A percentile compares a stretch with the other conserved stretches of the same genome.
phyloP scores from a whole-genome alignment of 1,140 invertebrate genomes.

The Alviniconcha marisindica region DNA sequence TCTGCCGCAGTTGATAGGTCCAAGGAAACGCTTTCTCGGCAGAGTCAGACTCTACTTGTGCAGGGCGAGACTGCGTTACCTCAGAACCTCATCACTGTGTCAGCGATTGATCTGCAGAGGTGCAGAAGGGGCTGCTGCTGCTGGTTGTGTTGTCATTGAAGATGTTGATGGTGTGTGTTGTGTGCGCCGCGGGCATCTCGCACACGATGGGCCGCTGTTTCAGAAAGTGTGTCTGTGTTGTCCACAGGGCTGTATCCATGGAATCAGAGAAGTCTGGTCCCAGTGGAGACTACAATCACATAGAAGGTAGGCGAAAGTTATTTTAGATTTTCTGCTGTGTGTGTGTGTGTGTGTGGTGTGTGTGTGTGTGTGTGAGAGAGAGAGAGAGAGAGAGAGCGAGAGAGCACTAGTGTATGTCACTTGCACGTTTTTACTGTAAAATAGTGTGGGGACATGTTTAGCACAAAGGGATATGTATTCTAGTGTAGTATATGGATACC shows the following conservation, averaged over 20 bases:
- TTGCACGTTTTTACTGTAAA: too few relatives aligned
- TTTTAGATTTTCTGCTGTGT: neutral
- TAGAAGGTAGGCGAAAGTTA: slow-evolving; percentile 66
- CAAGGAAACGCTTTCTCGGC: neutral
- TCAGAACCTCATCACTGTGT: neutral
- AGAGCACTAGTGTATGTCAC: too few relatives aligned
- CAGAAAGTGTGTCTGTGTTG: slow-evolving; percentile 59
- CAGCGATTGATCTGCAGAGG: neutral
- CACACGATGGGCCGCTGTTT: neutral
- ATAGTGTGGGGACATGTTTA: too few relatives aligned
- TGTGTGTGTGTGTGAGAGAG: neutral
- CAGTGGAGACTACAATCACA: slow-evolving; percentile 71
- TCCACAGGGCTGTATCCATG: slow-evolving; percentile 67
- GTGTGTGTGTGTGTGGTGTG: neutral
- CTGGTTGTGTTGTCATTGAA: slow-evolving; percentile 1
- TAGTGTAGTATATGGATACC: too few relatives aligned
- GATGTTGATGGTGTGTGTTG: neutral
- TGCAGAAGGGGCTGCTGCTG: neutral
- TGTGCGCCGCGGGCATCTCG: neutral
- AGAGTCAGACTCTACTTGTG: neutral
- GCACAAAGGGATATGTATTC: too few relatives aligned
- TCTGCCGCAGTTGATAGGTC: too few relatives aligned
- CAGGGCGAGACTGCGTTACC: neutral
- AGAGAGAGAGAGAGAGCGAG: too few relatives aligned
- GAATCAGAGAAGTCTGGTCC: slow-evolving; percentile 70